These are phyloP conservation scores for Axinella damicornis DNA, from an alignment of 37 sponge, comb jelly and placozoan species.

Conservation along the genomic window DNA sequence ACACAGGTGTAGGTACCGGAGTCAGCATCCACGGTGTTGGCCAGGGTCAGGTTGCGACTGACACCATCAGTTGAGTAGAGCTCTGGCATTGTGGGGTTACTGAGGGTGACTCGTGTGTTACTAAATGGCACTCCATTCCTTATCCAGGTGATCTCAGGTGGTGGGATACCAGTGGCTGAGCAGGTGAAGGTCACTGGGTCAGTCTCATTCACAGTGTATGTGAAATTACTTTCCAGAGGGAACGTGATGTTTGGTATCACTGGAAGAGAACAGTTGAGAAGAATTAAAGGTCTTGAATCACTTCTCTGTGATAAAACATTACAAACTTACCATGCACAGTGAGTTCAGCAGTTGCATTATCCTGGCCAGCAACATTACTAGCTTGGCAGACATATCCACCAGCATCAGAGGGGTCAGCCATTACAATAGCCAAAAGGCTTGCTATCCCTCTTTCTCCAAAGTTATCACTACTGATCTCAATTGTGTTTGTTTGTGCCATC, in stretches of 20 bases:
- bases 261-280: too few species aligned
- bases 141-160: constrained; percentile 55
- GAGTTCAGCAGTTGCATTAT: constrained; percentile 14
- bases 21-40: too few species aligned
- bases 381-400: constrained; percentile 50
- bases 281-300: too few species aligned
- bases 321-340: constrained; percentile 56
- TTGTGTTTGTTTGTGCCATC: not conserved
- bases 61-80: too few species aligned
- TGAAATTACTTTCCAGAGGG: not conserved
- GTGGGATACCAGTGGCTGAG: constrained; percentile 65
- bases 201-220: constrained; percentile 25
- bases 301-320: not conserved
- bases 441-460: constrained; percentile 7
- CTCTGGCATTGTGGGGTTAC: not conserved
- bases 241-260: too few species aligned
- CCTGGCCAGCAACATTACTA: constrained; percentile 30
- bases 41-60: too few species aligned
- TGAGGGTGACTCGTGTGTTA: constrained; percentile 12
- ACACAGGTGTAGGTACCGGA: too few species aligned
- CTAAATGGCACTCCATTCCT: constrained; percentile 5
- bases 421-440: constrained; percentile 10
- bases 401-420: constrained; percentile 33
- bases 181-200: constrained; percentile 39
- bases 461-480: not conserved